Evolutionary conservation across 1,140 invertebrate genomes (phyloP), one percentile per base, ranked within the genome.

Genomic region (Agrilus planipennis): DNA sequence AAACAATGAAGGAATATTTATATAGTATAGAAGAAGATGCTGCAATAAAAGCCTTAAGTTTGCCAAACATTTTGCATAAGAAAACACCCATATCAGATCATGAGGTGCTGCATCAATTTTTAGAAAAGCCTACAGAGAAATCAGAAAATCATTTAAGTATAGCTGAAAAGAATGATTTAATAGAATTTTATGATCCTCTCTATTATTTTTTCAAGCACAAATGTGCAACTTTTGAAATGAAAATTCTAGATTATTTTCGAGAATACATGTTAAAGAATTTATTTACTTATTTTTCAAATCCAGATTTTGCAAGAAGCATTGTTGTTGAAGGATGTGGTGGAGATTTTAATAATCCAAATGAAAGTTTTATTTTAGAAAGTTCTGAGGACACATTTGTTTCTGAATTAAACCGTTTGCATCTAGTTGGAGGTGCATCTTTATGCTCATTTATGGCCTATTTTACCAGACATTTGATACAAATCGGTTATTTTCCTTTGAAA

Each of bases 51-150:
- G 53, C 66, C 34, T 61, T 84, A 27, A 67, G 66, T 51, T 49
- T 85, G 32, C 82, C 83, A 0, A 84, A 81, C 53, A 46, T 54
- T 36, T 49, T 84, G 15, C 74, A 84, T 60, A 38, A 57, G n/a
- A 61, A 58, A 29, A 82, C 79, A 18, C 78, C 80, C 3, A 19
- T 50, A 15, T 28, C 50, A 3, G 42, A 56, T 30, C 51, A 63
- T 19, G 16, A 60, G n/a, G 45, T 76, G 46, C 23, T 77, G 14
- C 65, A 65, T 49, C 62, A 44, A 18, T 55, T 67, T 50, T 53
- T 63, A 15, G 45, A 54, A 38, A 57, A 56, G 51, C 56, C 58
- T 15, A 46, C 49, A 2, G 50, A 39, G 37, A 44, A 55, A 22
- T 31, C 25, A n/a, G 49, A 60, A 45, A 61, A 44, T 62, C 79